Conservation (phyloP, 2,888 invertebrate genomes). For the Gastrophysa polygoni region DNA sequence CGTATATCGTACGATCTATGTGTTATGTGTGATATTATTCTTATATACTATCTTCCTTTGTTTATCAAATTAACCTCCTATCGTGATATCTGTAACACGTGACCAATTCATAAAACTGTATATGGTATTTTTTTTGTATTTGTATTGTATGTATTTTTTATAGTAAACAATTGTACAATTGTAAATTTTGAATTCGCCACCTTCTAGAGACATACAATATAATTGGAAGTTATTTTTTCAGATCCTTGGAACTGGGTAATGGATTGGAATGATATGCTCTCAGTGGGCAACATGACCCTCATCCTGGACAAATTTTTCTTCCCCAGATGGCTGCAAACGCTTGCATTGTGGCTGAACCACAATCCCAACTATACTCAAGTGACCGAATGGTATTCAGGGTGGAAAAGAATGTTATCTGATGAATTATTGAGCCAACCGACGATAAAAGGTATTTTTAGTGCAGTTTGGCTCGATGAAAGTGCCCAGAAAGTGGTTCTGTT, state of each 20-base stretch:
- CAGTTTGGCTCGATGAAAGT: background rate
- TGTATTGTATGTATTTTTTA: no score
- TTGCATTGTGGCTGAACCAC: constrained; percentile 90
- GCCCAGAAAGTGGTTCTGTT: no score
- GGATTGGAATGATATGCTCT: constrained; percentile 89
- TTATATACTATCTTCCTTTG: no score
- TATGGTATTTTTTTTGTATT: no score
- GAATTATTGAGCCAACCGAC: constrained; percentile 61
- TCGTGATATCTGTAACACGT: no score
- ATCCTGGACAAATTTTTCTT: constrained; percentile 89
- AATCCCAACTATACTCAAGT: constrained; percentile 90
- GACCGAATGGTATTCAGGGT: constrained; percentile 81
- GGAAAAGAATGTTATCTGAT: constrained; percentile 66
- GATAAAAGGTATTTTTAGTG: constrained; percentile 55
- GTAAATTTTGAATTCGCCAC: no score
- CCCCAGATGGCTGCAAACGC: constrained; percentile 87
- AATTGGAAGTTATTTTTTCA: constrained; percentile 51
- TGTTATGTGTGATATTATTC: no score
- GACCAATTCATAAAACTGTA: no score
- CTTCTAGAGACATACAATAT: no score
- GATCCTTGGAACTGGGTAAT: constrained; percentile 95
- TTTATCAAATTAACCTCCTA: no score
- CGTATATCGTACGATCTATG: no score
- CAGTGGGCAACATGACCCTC: constrained; percentile 75
- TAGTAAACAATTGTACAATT: no score